Conservation (phyloP, 2,888 invertebrate species). For the Ramazzottius varieornatus region DNA sequence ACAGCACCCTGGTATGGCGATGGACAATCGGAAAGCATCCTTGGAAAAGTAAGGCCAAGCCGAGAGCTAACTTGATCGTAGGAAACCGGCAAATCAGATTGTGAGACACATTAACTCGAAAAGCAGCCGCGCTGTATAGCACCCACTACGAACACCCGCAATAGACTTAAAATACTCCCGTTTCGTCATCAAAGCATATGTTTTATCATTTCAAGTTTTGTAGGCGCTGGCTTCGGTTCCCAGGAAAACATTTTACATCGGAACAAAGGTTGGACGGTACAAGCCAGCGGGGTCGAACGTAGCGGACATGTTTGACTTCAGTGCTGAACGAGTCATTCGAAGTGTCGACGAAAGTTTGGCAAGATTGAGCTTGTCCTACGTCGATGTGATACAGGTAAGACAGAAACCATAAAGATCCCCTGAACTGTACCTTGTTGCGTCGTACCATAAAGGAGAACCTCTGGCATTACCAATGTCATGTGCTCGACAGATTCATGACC, state of each 20-base stretch:
- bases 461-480: too few species aligned
- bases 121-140: too few species aligned
- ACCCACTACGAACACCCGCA: too few species aligned
- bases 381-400: slow-evolving; percentile 60
- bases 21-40: slow-evolving; percentile 47
- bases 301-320: slow-evolving; percentile 58
- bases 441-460: too few species aligned
- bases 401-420: not conserved
- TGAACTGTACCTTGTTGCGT: not conserved
- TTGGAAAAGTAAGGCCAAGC: slow-evolving; percentile 42
- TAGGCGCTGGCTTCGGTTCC: slow-evolving; percentile 47
- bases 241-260: slow-evolving; percentile 52
- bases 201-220: slow-evolving; percentile 6
- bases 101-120: too few species aligned
- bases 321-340: slow-evolving; percentile 39
- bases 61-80: too few species aligned
- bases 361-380: slow-evolving; percentile 45
- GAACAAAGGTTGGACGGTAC: slow-evolving; percentile 70
- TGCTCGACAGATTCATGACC: slow-evolving; percentile 63
- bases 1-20: slow-evolving; percentile 69
- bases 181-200: too few species aligned
- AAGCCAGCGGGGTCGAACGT: slow-evolving; percentile 36
- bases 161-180: too few species aligned
- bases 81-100: too few species aligned
- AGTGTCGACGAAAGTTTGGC: slow-evolving; percentile 48